Evolutionary conservation across 2,113 vertebrate species (phyloP).

Genomic region (Takifugu bimaculatus): DNA sequence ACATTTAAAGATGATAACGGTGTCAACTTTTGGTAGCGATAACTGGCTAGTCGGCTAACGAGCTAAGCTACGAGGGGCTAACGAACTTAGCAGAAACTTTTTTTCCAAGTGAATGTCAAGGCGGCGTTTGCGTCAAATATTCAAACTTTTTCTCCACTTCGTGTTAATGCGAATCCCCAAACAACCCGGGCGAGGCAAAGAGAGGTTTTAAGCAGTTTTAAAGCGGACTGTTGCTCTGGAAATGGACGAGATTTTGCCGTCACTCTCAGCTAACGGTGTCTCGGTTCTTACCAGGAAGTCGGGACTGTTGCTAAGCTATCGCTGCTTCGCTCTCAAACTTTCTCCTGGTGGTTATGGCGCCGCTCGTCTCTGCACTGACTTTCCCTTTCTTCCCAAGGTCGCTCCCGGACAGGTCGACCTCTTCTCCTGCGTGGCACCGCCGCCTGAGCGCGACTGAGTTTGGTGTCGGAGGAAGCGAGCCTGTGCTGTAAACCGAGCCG

Average conservation of each 20-base stretch:
- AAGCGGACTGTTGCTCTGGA: neutral
- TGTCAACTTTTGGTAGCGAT: neutral
- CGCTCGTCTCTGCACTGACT: conserved; percentile 57
- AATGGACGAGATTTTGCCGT: conserved; percentile 3
- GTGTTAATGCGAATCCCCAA: rapidly evolving
- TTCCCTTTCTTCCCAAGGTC: conserved; percentile 57
- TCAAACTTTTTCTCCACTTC: neutral
- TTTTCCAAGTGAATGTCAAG: conserved; percentile 4
- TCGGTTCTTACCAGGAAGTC: conserved; percentile 79
- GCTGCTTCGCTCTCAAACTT: conserved; percentile 51
- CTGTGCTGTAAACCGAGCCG: conserved; percentile 17
- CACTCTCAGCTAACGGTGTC: conserved; percentile 33
- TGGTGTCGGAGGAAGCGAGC: conserved; percentile 1
- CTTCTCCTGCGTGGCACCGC: conserved; percentile 43
- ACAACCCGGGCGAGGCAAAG: no score
- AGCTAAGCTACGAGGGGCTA: conserved; percentile 48
- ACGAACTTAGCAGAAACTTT: conserved; percentile 56
- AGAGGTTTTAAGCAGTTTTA: rapidly evolving
- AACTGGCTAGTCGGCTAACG: conserved; percentile 51
- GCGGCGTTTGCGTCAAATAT: neutral
- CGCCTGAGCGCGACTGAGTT: conserved; percentile 3
- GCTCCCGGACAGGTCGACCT: conserved; percentile 31
- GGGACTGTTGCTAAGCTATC: conserved; percentile 64
- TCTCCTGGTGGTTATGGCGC: conserved; percentile 54
- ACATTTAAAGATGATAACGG: conserved; percentile 9